Conservation (phyloP, 2,113 vertebrate genomes). For the Bujurquina vittata region DNA sequence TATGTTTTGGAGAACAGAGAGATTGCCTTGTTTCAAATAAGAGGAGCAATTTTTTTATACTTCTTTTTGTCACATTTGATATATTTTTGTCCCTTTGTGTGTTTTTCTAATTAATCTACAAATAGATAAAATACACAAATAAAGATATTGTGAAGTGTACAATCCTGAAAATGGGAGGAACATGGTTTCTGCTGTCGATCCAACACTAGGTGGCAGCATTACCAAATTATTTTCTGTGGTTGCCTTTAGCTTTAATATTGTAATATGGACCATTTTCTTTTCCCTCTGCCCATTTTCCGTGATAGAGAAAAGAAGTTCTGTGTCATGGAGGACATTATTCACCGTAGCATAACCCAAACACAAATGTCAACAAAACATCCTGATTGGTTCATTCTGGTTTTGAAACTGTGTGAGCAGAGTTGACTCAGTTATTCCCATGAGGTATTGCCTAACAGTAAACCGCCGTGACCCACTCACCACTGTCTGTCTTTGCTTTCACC, state of each 20-base stretch:
- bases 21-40: too few species aligned
- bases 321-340: constrained; percentile 79
- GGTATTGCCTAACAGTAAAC: constrained; percentile 60
- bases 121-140: too few species aligned
- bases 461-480: constrained; percentile 52
- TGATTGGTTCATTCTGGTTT: constrained; percentile 29
- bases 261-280: constrained; percentile 63
- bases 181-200: not conserved
- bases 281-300: constrained; percentile 21
- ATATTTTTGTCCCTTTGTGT: too few species aligned
- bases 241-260: constrained; percentile 24
- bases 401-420: constrained; percentile 26
- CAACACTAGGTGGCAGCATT: constrained; percentile 72
- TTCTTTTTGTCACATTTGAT: too few species aligned
- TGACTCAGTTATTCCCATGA: constrained; percentile 66
- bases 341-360: constrained; percentile 62
- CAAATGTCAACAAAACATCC: constrained; percentile 15
- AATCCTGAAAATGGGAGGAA: not conserved
- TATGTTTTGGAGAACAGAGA: too few species aligned
- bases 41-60: too few species aligned
- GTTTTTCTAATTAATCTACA: too few species aligned
- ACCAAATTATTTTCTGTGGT: constrained; percentile 4
- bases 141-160: too few species aligned
- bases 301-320: constrained; percentile 33
- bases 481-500: constrained; percentile 51